phyloP scores from a whole-genome alignment of 2,888 invertebrate species.

The Dione vanillae region DNA sequence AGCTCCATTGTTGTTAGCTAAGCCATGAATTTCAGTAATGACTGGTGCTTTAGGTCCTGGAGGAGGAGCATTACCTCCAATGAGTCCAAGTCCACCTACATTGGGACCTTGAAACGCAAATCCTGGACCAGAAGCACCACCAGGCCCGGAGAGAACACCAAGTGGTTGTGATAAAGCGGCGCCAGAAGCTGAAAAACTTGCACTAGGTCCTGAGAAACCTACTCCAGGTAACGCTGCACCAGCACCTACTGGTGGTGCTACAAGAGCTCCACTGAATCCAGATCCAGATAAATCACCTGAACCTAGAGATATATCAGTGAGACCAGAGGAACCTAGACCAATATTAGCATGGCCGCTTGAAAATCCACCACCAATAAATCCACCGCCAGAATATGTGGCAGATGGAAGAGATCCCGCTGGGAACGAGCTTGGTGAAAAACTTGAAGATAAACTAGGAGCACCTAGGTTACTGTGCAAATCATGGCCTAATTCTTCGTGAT shows the following conservation, averaged over 20 bases:
- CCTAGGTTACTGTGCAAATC: constrained; percentile 45
- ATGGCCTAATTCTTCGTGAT: constrained; percentile 39
- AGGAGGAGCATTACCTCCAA: constrained; percentile 60
- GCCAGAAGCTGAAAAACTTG: constrained; percentile 8
- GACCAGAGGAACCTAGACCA: constrained; percentile 44
- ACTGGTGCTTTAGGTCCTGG: constrained; percentile 70
- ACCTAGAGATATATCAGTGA: constrained; percentile 46
- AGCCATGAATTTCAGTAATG: constrained; percentile 72
- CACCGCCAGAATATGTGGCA: constrained; percentile 66
- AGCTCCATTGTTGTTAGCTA: constrained; percentile 73
- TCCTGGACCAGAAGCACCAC: constrained; percentile 13
- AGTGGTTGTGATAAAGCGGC: not conserved
- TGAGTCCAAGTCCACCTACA: constrained; percentile 31
- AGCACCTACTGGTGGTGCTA: constrained; percentile 16
- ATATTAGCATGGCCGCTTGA: constrained; percentile 42
- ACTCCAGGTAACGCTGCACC: constrained; percentile 20
- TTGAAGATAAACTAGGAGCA: constrained; percentile 56
- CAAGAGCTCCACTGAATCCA: constrained; percentile 17
- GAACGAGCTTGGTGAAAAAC: constrained; percentile 76
- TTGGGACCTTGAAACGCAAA: constrained; percentile 3
- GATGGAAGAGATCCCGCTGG: constrained; percentile 75
- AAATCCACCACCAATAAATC: constrained; percentile 45
- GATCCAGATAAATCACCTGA: constrained; percentile 32
- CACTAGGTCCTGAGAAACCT: constrained; percentile 1
- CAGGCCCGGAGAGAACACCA: not conserved